These are phyloP conservation scores for Lepisosteus osseus DNA, from an alignment of 2,113 vertebrate species.

Conservation along the genomic window DNA sequence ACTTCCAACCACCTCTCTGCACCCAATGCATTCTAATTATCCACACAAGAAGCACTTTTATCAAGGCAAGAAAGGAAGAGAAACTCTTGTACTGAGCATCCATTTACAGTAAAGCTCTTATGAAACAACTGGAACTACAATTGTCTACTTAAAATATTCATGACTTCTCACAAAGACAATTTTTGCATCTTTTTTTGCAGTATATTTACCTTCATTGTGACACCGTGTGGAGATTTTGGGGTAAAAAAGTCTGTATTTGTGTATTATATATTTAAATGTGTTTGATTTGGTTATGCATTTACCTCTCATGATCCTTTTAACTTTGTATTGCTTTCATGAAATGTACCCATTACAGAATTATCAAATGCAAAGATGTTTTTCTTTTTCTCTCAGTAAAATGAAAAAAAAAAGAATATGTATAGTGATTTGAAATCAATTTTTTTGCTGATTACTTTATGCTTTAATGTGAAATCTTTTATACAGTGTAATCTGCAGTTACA, in stretches of 20 bases:
- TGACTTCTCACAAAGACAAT: slow-evolving; percentile 57
- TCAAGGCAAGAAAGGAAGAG: slow-evolving; percentile 66
- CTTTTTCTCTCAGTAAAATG: slow-evolving; percentile 3
- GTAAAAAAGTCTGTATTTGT: slow-evolving; percentile 64
- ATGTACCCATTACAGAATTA: slow-evolving; percentile 38
- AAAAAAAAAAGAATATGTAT: slow-evolving; percentile 27
- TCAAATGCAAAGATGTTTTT: slow-evolving; percentile 36
- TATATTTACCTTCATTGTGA: slow-evolving; percentile 47
- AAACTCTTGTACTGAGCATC: slow-evolving; percentile 57
- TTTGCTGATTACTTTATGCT: slow-evolving; percentile 30
- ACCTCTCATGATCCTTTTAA: slow-evolving; percentile 39
- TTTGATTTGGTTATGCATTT: slow-evolving; percentile 53
- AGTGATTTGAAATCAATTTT: slow-evolving; percentile 21
- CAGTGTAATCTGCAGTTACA: slow-evolving; percentile 17
- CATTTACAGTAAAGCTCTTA: slow-evolving; percentile 41
- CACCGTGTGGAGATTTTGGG: slow-evolving; percentile 64
- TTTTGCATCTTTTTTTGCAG: slow-evolving; percentile 53
- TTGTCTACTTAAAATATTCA: slow-evolving; percentile 58
- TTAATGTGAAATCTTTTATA: slow-evolving; percentile 28
- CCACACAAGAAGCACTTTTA: slow-evolving; percentile 75
- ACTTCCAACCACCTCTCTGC: slow-evolving; percentile 75
- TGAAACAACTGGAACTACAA: slow-evolving; percentile 45
- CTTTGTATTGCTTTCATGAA: slow-evolving; percentile 48
- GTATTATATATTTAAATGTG: slow-evolving; percentile 71
- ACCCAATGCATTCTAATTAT: slow-evolving; percentile 80